These are phyloP conservation scores for Arctia plantaginis DNA, from an alignment of 2,888 invertebrate species.

Conservation along the genomic window DNA sequence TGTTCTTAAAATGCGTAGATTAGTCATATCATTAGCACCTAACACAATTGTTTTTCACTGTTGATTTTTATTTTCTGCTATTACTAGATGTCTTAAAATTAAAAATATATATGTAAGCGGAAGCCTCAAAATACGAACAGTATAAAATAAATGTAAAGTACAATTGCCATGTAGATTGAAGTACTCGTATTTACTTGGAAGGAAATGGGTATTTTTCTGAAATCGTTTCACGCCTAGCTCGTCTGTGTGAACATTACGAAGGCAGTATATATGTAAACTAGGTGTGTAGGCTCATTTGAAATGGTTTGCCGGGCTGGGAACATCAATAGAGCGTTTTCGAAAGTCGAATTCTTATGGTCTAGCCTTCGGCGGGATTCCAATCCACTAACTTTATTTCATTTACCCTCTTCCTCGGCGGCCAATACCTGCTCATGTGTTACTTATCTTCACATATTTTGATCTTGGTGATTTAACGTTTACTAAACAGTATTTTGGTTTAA, in stretches of 20 bases:
- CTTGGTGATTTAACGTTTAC: slow-evolving; percentile 33
- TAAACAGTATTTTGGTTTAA: slow-evolving; percentile 20
- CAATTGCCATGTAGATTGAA: slow-evolving; percentile 60
- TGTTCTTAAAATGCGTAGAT: slow-evolving; percentile 30
- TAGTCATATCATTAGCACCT: slow-evolving; percentile 22
- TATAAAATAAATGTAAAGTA: slow-evolving; percentile 47
- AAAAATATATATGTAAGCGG: slow-evolving; percentile 30
- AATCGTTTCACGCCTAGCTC: slow-evolving; percentile 68
- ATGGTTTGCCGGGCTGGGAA: slow-evolving; percentile 56
- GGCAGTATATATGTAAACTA: slow-evolving; percentile 68
- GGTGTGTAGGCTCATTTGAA: slow-evolving; percentile 58
- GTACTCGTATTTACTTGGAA: slow-evolving; percentile 55
- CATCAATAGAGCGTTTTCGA: slow-evolving; percentile 56
- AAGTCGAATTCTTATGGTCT: slow-evolving; percentile 45
- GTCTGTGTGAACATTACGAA: slow-evolving; percentile 65
- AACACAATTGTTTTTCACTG: slow-evolving; percentile 25
- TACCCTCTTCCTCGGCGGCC: slow-evolving; percentile 49
- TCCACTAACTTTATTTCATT: slow-evolving; percentile 57
- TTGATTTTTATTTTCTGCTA: slow-evolving; percentile 30
- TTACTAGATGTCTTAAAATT: slow-evolving; percentile 25
- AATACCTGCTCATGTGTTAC: slow-evolving; percentile 47
- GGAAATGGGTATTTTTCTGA: slow-evolving; percentile 62
- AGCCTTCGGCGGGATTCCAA: slow-evolving; percentile 51
- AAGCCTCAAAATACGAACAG: slow-evolving; percentile 45
- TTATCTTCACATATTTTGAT: slow-evolving; percentile 39